Evolutionary conservation across 2,888 invertebrate species (phyloP).

Genomic region (Metopia argyrocephala): DNA sequence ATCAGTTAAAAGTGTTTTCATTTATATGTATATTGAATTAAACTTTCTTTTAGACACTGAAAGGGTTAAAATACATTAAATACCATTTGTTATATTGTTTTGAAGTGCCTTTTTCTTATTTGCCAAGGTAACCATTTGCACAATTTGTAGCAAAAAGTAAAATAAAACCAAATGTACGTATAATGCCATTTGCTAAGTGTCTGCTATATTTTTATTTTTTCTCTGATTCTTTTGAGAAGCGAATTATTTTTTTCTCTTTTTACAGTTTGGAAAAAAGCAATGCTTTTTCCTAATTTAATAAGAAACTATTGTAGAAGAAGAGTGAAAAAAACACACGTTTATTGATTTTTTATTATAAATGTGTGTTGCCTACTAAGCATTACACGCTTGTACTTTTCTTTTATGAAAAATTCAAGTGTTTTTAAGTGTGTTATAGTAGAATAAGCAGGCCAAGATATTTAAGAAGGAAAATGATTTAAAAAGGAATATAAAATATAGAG

Average conservation of each 20-base stretch:
- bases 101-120: background rate
- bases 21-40: too few relatives aligned
- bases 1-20: too few relatives aligned
- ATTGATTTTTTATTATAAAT: constrained; percentile 16
- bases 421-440: background rate
- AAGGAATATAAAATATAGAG: too few relatives aligned
- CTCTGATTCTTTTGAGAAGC: background rate
- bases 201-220: background rate
- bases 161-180: too few relatives aligned
- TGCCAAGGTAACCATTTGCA: constrained; percentile 8
- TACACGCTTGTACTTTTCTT: too few relatives aligned
- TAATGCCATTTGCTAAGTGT: background rate
- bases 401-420: background rate
- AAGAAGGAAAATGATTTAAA: too few relatives aligned
- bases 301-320: background rate
- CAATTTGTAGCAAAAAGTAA: background rate
- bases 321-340: background rate
- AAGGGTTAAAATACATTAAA: too few relatives aligned
- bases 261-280: background rate
- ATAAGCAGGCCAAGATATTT: background rate
- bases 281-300: constrained; percentile 32
- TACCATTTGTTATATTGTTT: background rate
- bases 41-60: too few relatives aligned
- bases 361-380: background rate
- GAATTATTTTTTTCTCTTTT: background rate